Conservation (phyloP, 2,888 invertebrate genomes). For the Chrysina gloriosa region DNA sequence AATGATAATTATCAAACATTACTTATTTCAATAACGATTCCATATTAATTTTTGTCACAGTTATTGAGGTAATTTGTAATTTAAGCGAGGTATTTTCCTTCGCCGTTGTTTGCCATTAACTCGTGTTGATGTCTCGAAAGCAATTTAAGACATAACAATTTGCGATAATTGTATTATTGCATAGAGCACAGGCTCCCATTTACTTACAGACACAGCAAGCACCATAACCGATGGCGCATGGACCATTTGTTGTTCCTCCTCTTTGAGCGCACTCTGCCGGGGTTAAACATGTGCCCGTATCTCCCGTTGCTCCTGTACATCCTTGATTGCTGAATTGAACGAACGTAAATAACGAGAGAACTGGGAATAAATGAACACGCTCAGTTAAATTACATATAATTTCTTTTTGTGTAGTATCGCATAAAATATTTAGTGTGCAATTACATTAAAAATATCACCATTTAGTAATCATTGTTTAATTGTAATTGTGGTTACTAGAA, state of each 20-base stretch:
- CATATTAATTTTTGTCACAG: no score
- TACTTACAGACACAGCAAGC: conserved; percentile 81
- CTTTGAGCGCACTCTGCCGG: conserved; percentile 76
- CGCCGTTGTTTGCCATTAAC: not conserved
- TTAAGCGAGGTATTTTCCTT: not conserved
- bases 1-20: no score
- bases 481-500: no score
- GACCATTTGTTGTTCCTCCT: conserved; percentile 80
- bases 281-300: conserved; percentile 85
- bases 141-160: conserved; percentile 22
- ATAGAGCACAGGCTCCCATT: not conserved
- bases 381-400: no score
- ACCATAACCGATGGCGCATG: conserved; percentile 84
- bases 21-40: no score
- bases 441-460: no score
- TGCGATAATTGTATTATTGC: conserved; percentile 2
- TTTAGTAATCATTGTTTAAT: no score
- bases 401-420: not conserved
- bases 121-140: not conserved
- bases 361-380: conserved; percentile 64
- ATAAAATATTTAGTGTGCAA: not conserved
- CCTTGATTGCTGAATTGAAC: conserved; percentile 82
- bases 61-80: not conserved
- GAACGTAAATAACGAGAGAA: conserved; percentile 83
- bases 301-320: conserved; percentile 80